A percentile compares a stretch with the other conserved stretches of the same genome.
phyloP scores from a whole-genome alignment of 2,888 invertebrate genomes.

The Phengaris arion region DNA sequence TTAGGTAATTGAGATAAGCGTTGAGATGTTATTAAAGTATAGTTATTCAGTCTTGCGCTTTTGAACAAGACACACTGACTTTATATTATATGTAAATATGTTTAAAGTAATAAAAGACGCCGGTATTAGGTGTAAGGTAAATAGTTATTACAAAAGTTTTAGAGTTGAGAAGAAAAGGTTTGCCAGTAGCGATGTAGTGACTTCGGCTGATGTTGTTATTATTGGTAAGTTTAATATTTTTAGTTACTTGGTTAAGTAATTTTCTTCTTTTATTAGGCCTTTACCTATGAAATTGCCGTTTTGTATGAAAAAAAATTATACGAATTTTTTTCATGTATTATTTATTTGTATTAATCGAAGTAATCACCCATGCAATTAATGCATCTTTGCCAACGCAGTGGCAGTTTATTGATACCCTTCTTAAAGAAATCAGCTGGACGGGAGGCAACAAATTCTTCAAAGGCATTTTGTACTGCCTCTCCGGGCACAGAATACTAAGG shows the following conservation, averaged over 20 bases:
- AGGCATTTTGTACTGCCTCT: no score
- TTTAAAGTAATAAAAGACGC: slow-evolving; percentile 60
- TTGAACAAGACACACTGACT: slow-evolving; percentile 5
- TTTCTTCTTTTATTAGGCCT: no score
- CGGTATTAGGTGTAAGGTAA: slow-evolving; percentile 49
- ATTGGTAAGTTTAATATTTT: slow-evolving; percentile 77
- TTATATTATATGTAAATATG: slow-evolving; percentile 48
- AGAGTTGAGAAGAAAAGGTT: slow-evolving; percentile 46
- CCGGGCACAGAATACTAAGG: no score
- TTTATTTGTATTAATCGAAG: no score
- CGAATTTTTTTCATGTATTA: no score
- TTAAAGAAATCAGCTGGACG: no score
- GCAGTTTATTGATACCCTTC: no score
- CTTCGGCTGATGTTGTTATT: slow-evolving; percentile 87
- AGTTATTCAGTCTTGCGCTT: not conserved
- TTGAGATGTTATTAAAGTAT: not conserved
- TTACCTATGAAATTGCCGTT: no score
- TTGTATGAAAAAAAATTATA: no score
- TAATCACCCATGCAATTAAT: no score
- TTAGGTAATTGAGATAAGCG: not conserved
- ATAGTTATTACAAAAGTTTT: slow-evolving; percentile 52
- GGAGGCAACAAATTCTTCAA: no score
- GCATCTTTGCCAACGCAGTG: no score
- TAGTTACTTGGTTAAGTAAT: not conserved
- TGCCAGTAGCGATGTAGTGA: slow-evolving; percentile 55